These are phyloP conservation scores for Stramonita haemastoma DNA, from an alignment of 2,888 invertebrate species.

Conservation along the genomic window DNA sequence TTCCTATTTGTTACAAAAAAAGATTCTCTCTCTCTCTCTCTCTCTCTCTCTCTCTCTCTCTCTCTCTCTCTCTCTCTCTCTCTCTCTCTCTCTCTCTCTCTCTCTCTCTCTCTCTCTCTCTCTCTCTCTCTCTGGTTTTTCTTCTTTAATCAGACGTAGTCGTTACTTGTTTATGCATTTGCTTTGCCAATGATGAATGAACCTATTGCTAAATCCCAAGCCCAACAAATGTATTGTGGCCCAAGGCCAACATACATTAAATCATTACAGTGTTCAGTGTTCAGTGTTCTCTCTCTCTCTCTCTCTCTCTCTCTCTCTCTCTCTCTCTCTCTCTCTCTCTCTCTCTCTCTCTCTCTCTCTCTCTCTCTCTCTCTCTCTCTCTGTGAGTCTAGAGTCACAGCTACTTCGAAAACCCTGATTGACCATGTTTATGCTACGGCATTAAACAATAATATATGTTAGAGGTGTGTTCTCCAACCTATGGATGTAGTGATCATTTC, in stretches of 20 bases:
- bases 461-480: too few relatives aligned
- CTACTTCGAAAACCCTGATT: too few relatives aligned
- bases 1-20: not conserved
- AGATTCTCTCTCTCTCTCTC: not conserved
- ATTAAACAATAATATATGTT: too few relatives aligned
- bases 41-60: not conserved
- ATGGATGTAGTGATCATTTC: too few relatives aligned
- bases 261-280: too few relatives aligned
- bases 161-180: too few relatives aligned
- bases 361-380: not conserved
- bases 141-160: not conserved
- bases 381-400: too few relatives aligned
- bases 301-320: not conserved
- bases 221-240: too few relatives aligned
- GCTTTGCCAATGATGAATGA: too few relatives aligned
- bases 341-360: not conserved
- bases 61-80: not conserved
- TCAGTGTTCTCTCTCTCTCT: not conserved
- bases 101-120: not conserved
- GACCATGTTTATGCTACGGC: too few relatives aligned
- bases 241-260: too few relatives aligned
- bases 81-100: conserved; percentile 1
- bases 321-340: not conserved
- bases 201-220: too few relatives aligned
- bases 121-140: not conserved